Evolutionary conservation across 1,140 invertebrate genomes (phyloP).

Genomic region (Penaeus chinensis): DNA sequence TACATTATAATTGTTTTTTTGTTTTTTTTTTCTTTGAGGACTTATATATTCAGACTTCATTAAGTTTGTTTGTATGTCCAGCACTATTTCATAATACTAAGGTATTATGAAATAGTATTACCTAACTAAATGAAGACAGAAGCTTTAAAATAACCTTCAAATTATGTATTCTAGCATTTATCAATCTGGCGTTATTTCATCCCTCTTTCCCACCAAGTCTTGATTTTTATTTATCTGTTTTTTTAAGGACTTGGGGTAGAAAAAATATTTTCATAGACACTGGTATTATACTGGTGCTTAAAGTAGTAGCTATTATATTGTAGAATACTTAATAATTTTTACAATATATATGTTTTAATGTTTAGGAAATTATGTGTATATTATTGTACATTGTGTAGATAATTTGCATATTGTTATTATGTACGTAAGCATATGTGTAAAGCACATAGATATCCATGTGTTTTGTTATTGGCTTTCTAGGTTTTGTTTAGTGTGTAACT

Average conservation of each 20-base stretch:
- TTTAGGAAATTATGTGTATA: constrained; percentile 47
- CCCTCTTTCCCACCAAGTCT: too few species aligned
- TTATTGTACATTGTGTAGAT: constrained; percentile 59
- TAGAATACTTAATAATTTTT: constrained; percentile 55
- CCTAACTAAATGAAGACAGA: too few species aligned
- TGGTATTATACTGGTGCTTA: constrained; percentile 54
- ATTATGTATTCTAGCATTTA: too few species aligned
- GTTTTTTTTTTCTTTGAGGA: too few species aligned
- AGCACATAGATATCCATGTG: constrained; percentile 9
- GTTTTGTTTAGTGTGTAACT: constrained; percentile 31
- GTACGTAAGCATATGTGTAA: constrained; percentile 33
- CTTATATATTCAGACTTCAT: too few species aligned
- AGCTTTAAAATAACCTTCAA: too few species aligned
- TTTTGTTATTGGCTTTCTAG: constrained; percentile 40
- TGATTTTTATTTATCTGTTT: background rate
- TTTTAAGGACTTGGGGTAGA: background rate
- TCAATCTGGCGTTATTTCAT: too few species aligned
- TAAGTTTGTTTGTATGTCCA: too few species aligned
- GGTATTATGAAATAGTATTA: too few species aligned
- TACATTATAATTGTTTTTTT: too few species aligned
- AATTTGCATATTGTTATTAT: constrained; percentile 56
- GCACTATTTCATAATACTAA: too few species aligned
- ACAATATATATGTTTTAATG: constrained; percentile 46
- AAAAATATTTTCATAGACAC: constrained; percentile 34
- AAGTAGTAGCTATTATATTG: constrained; percentile 16